Conservation (phyloP, 1,140 invertebrate genomes). For the Euschistus heros region DNA sequence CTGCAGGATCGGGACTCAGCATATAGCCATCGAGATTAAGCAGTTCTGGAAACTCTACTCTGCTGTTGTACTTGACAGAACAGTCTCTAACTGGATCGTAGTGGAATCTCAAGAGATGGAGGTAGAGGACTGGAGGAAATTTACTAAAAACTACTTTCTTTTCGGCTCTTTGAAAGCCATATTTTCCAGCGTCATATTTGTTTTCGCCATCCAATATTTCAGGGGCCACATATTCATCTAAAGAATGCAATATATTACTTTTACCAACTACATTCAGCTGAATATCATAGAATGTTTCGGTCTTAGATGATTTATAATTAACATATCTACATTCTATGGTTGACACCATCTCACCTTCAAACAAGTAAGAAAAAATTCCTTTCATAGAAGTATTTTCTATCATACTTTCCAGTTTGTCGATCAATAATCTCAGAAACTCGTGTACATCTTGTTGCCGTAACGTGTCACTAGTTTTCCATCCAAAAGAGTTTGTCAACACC, state of each 20-base stretch:
- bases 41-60: background rate
- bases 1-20: background rate
- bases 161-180: conserved; percentile 54
- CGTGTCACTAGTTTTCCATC: conserved; percentile 97
- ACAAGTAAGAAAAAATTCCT: no score
- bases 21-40: background rate
- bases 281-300: conserved; percentile 98
- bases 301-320: conserved; percentile 92
- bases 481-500: conserved; percentile 97
- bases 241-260: conserved; percentile 75
- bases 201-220: conserved; percentile 59
- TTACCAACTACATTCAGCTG: conserved; percentile 98
- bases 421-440: no score
- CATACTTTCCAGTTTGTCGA: no score
- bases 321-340: conserved; percentile 21
- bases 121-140: conserved; percentile 57
- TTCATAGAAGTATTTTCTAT: no score
- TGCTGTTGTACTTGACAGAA: background rate
- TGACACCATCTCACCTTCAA: no score
- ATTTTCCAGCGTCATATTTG: conserved; percentile 59
- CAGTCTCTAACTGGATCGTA: background rate
- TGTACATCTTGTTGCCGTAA: conserved; percentile 83
- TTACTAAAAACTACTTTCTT: conserved; percentile 56
- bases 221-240: conserved; percentile 45
- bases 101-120: background rate